Evolutionary conservation across 2,888 invertebrate species (phyloP), one percentile per base, ranked within the genome.

Genomic region (Drosophila gaucha): DNA sequence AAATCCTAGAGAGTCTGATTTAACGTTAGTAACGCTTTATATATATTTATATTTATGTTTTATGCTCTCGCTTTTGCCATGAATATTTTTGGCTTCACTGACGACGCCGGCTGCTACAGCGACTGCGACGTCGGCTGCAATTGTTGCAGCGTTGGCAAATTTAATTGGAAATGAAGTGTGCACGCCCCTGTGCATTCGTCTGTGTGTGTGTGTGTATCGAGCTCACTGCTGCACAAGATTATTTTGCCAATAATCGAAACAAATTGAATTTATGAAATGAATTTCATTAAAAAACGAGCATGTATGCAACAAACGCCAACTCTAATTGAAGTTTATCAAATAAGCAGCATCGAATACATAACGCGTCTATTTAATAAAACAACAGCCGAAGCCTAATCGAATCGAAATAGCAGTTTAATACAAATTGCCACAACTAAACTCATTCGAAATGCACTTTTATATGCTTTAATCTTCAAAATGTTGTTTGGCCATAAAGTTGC

Each of bases 201-300:
- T 41, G 46, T 39, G 55, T 51, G 52, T 47, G 38, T 58, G 67
- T 33, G 58, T 43, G 36, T 60, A 57, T 55, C 43, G 38, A 43
- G 58, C 51, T 58, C 58, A 58, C 59, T 56, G 63, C 43, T 20
- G 67, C 67, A 80, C 63, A 86, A 86, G 84, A 84, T 84, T 86
- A 84, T 86, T 86, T 86, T 80, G 80, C 84, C 84, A 78, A 86
- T 84, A 83, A 86, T 86, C 84, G 86, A 84, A 83, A 80, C 71
- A 82, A 84, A 84, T 84, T 84, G 86, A 83, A 84, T 84, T 84
- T 86, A 83, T 80, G 76, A 83, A 86, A 80, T 84, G 78, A 84
- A 86, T 84, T 84, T 77, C 75, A 83, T 83, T 78, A 83, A 50
- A 55, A 52, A 64, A 55, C 58, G 70, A 70, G 44, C 56, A 44